Percentiles rank a stretch among this genome's conserved stretches.
Evolutionary conservation across 2,113 vertebrate species (phyloP).

Genomic region (Dissostichus mawsoni): DNA sequence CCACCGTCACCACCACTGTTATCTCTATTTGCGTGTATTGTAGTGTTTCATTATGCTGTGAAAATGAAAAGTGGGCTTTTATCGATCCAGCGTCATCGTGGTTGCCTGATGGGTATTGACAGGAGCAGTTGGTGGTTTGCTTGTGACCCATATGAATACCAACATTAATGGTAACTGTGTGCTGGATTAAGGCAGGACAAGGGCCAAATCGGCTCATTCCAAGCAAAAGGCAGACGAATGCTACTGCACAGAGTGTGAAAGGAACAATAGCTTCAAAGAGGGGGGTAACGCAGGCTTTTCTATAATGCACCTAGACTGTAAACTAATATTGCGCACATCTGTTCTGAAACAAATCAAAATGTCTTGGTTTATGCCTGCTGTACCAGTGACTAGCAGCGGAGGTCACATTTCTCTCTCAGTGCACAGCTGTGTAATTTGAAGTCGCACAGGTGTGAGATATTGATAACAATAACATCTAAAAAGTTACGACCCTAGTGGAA

Average conservation of each 20-base stretch:
- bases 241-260: neutral
- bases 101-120: constrained; percentile 64
- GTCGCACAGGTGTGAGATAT: constrained; percentile 39
- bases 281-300: neutral
- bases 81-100: constrained; percentile 39
- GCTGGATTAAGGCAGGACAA: constrained; percentile 8
- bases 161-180: constrained; percentile 21
- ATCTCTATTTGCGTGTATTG: constrained; percentile 9
- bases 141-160: constrained; percentile 69
- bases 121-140: constrained; percentile 49
- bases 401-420: constrained; percentile 35
- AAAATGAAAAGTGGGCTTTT: constrained; percentile 14
- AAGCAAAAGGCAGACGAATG: neutral
- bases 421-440: constrained; percentile 54
- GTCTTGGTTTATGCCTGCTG: constrained; percentile 21
- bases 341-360: constrained; percentile 39
- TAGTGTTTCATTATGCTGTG: constrained; percentile 25
- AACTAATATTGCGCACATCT: neutral
- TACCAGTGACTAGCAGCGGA: neutral
- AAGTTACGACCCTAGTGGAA: neutral
- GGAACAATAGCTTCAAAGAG: neutral
- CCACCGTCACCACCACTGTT: neutral
- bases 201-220: neutral
- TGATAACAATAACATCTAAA: neutral
- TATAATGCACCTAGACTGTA: neutral